phyloP scores from a whole-genome alignment of 2,797 vertebrate genomes.

The Cirrhinus mrigala region DNA sequence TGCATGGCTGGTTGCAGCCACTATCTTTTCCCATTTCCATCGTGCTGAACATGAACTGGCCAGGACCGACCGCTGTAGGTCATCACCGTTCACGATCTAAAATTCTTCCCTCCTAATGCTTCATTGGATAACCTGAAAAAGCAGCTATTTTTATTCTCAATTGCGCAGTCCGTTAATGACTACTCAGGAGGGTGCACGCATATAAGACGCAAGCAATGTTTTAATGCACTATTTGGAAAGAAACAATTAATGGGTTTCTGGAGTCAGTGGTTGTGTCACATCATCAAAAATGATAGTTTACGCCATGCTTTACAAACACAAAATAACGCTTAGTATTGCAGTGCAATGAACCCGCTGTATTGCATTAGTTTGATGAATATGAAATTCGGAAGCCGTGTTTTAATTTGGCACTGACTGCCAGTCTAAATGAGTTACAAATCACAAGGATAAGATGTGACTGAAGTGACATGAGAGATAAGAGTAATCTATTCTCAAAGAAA shows the following conservation, averaged over 20 bases:
- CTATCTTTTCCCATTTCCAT: slow-evolving; percentile 45
- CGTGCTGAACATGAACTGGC: slow-evolving; percentile 37
- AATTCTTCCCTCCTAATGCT: slow-evolving; percentile 15
- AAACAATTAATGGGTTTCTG: not conserved
- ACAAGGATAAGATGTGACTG: slow-evolving; percentile 49
- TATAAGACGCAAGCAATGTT: not conserved
- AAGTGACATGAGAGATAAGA: slow-evolving; percentile 59
- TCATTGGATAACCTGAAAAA: slow-evolving; percentile 10
- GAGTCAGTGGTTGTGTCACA: slow-evolving; percentile 1
- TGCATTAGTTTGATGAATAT: slow-evolving; percentile 56
- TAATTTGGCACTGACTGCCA: slow-evolving; percentile 58
- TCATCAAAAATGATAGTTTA: slow-evolving; percentile 1
- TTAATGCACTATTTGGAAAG: not conserved
- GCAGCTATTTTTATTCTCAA: not conserved
- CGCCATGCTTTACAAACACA: not conserved
- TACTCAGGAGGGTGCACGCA: not conserved
- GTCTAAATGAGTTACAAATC: slow-evolving; percentile 58
- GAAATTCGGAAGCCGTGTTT: slow-evolving; percentile 55
- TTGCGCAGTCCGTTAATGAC: not conserved
- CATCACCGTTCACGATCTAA: not conserved
- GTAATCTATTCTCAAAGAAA: slow-evolving; percentile 62
- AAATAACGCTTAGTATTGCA: slow-evolving; percentile 1
- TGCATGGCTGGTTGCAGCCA: slow-evolving; percentile 45
- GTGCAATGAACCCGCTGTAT: slow-evolving; percentile 25
- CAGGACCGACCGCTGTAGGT: slow-evolving; percentile 21